Base-by-base conservation (phyloP, 2,888 invertebrate species). In the Dinocampus coccinellae region DNA sequence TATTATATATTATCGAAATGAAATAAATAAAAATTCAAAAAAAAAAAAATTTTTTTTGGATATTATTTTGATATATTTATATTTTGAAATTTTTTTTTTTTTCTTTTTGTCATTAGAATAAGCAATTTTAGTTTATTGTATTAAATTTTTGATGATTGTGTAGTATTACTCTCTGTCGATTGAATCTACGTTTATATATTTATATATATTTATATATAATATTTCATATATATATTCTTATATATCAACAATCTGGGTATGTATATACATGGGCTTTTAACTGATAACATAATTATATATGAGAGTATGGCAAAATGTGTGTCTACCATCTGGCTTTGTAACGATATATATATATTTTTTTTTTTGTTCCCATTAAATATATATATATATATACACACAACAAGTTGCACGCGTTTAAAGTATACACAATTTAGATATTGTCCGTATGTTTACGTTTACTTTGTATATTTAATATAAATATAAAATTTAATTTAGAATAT, bases 281-380 rank as follows among this genome's bases (percentile, higher is more conserved):
- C 74, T 72, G 74, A 76, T 77, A 75, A 76, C 70, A 65, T 72
- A 75, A 76, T 76, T 75, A 47, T 47, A 47, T 16, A 47, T 47
- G 70, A 75, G 74, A 74, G 74, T 75, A 70, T 69, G 72, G 75
- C 70, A 52, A 76, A 72, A 75, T 34, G 55, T 67, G 53, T 62
- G 63, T 69, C 60, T 58, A 63, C 76, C 75, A 76, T 77, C 75
- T 77, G 78, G 69, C 71, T n/a, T n/a, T n/a, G 13, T 11, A 13
- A 11, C n/a, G 36, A 16, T 39, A 0, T 47, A 47, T 47, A 47
- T 47, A n/a, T 47, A 47, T 47, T n/a, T 6, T 53, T 13, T 53
- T 26, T 63, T 70, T 52, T 52, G 64, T 75, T 72, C 52, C 58
- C 69, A 70, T 62, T 63, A 62, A 62, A 65, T 63, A 39, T 24